Conservation (phyloP, 2,888 invertebrate genomes). For the Meta bourneti region DNA sequence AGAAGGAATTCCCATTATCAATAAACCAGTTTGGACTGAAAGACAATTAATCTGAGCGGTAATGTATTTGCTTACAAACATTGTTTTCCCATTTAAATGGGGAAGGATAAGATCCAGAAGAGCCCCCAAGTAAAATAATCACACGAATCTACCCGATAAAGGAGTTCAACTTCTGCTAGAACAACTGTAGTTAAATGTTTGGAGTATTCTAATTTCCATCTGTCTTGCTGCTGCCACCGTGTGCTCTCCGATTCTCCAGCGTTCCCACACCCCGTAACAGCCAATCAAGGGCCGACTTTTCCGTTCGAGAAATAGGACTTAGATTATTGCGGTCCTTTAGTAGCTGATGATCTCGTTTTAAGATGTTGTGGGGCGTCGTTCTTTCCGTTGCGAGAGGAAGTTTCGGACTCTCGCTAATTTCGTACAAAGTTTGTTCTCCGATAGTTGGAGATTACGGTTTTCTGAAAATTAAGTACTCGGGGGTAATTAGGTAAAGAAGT, state of each 20-base stretch:
- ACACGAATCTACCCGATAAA: conserved; percentile 18
- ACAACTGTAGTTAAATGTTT: conserved; percentile 51
- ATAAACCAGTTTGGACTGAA: neutral
- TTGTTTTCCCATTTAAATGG: neutral
- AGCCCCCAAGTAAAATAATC: conserved; percentile 13
- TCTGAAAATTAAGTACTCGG: neutral
- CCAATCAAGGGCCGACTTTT: conserved; percentile 61
- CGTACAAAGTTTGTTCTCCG: neutral
- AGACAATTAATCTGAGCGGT: neutral
- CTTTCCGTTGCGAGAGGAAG: neutral
- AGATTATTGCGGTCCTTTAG: conserved; percentile 49
- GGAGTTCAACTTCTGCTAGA: conserved; percentile 1
- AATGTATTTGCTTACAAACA: neutral
- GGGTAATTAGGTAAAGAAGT: neutral
- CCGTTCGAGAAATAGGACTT: conserved; percentile 57
- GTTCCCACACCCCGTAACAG: conserved; percentile 67
- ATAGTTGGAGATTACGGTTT: neutral
- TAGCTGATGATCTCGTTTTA: conserved; percentile 48
- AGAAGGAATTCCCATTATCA: neutral
- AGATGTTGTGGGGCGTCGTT: neutral
- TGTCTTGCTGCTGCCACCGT: conserved; percentile 46
- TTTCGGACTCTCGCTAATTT: conserved; percentile 25
- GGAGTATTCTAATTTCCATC: conserved; percentile 66
- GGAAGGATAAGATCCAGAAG: neutral
- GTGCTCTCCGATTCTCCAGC: conserved; percentile 37